Base-by-base conservation (phyloP, 2,888 invertebrate genomes). In the Eumacrocentrus americanus region DNA sequence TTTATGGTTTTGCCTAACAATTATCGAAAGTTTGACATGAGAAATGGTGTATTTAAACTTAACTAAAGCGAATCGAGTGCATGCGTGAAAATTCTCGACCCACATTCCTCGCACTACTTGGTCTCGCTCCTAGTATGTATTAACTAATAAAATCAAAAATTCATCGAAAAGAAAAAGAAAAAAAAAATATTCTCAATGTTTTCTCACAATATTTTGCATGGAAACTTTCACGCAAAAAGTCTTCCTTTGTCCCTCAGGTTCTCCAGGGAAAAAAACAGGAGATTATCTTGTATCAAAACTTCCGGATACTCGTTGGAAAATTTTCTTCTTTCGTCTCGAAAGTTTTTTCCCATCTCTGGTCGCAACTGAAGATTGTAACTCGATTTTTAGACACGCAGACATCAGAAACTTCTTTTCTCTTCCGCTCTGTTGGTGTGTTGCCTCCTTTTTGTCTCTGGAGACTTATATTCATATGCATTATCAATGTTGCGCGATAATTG, bases 51-150 rank as follows among this genome's bases (percentile, higher is more conserved):
- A 34, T 58, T 57, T 47, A 42, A 35, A 52, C 37, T 40, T n/a
- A 53, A 29, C 50, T 47, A 58, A 50, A 55, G 46, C 52, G 56
- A 54, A 58, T 62, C 55, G 52, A 46, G 57, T 53, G 34, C 42
- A 47, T 47, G 58, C 38, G 61, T 59, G 63, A 66, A 62, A 64
- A 66, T 66, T 62, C 62, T 57, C 62, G 65, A 64, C 65, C 63
- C 50, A 66, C 60, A 62, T 66, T 62, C 58, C 50, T 38, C 56
- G 65, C 63, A 64, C 65, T 64, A 66, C 56, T 66, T 66, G 18
- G 47, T 48, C 20, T 50, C 14, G 38, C 23, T 12, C 3, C n/a
- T 53, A 34, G 47, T 38, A 6, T 29, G 29, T 46, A 44, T 18
- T 29, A 44, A 22, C 14, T 12, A 35, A 38, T 20, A 52, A 44